These are phyloP conservation scores for Sussaba pulchella DNA, from an alignment of 2,888 invertebrate genomes.

Conservation along the genomic window DNA sequence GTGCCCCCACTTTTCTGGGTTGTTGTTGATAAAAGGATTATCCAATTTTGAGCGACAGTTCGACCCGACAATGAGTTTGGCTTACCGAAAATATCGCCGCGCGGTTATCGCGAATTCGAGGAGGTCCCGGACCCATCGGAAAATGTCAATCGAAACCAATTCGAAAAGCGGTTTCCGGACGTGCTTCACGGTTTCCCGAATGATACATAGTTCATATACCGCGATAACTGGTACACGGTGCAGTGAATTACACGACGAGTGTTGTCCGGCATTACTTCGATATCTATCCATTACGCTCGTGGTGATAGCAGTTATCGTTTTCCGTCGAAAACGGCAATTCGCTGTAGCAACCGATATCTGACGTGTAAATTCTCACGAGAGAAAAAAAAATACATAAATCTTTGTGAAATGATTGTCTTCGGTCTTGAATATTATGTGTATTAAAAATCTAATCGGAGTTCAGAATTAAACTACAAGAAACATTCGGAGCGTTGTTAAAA, in stretches of 20 bases:
- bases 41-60: conserved; percentile 56
- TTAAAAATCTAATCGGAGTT: no score
- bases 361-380: not conserved
- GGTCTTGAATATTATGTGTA: no score
- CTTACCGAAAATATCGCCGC: conserved; percentile 73
- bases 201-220: conserved; percentile 24
- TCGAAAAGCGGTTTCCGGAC: conserved; percentile 77
- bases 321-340: conserved; percentile 31
- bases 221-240: conserved; percentile 48
- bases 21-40: conserved; percentile 58
- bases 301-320: conserved; percentile 73
- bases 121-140: conserved; percentile 72
- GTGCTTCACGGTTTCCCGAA: conserved; percentile 69
- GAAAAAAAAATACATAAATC: no score
- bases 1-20: conserved; percentile 25
- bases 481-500: no score
- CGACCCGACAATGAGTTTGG: conserved; percentile 42
- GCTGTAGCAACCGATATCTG: not conserved
- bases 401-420: no score
- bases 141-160: conserved; percentile 80
- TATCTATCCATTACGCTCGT: conserved; percentile 71
- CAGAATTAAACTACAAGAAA: no score
- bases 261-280: conserved; percentile 68
- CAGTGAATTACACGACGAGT: conserved; percentile 74
- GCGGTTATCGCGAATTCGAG: conserved; percentile 61